phyloP scores from a whole-genome alignment of 2,888 invertebrate genomes.

The Frankliniella fusca region DNA sequence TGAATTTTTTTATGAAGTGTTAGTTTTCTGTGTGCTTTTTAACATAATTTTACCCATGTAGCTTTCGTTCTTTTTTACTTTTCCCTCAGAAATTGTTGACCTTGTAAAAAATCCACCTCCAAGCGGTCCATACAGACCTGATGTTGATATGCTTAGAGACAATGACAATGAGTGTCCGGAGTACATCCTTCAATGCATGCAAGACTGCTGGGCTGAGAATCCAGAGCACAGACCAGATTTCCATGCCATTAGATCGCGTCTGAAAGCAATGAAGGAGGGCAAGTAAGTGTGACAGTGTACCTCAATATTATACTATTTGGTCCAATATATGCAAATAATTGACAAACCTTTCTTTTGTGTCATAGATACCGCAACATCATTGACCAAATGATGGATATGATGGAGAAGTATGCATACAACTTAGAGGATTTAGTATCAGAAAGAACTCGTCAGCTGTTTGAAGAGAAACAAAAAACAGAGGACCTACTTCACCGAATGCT shows the following conservation, averaged over 20 bases:
- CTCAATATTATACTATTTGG: no score
- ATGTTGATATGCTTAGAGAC: conserved; percentile 66
- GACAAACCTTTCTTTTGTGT: conserved; percentile 36
- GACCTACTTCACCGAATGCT: conserved; percentile 90
- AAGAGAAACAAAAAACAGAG: conserved; percentile 91
- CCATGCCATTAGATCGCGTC: conserved; percentile 65
- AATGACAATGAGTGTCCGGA: conserved; percentile 71
- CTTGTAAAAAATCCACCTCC: conserved; percentile 67
- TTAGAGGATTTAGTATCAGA: conserved; percentile 91
- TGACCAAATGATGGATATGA: conserved; percentile 98
- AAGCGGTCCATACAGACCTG: conserved; percentile 73
- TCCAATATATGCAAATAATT: no score
- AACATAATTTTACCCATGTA: conserved; percentile 34
- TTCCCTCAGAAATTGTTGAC: conserved; percentile 72
- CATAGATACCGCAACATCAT: conserved; percentile 80
- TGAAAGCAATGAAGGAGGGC: conserved; percentile 87
- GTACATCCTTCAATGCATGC: conserved; percentile 75
- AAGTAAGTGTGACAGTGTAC: conserved; percentile 61
- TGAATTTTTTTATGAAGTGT: not conserved
- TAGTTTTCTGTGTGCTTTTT: conserved; percentile 32
- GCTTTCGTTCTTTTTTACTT: no score
- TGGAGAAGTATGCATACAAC: conserved; percentile 94
- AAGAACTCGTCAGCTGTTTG: conserved; percentile 79
- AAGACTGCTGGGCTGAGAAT: conserved; percentile 85
- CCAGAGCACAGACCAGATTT: conserved; percentile 83